These are phyloP conservation scores for Lerema accius DNA, from an alignment of 1,140 invertebrate species.

Conservation along the genomic window DNA sequence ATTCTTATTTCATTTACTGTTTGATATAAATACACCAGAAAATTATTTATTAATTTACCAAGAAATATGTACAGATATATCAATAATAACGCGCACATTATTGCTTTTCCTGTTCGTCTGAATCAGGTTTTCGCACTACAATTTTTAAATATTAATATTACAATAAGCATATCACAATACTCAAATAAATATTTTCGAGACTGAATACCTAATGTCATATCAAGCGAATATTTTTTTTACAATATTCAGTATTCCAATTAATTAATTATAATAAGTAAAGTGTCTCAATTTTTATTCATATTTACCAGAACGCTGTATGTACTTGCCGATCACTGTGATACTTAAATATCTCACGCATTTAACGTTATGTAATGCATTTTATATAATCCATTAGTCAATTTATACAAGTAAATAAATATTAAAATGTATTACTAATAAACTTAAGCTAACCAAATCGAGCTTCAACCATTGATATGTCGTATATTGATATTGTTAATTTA, in stretches of 20 bases:
- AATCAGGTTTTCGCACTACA: slow-evolving; percentile 11
- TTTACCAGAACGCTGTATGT: slow-evolving; percentile 47
- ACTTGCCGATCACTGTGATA: slow-evolving; percentile 59
- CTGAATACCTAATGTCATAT: slow-evolving; percentile 45
- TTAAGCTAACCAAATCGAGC: slow-evolving; percentile 45
- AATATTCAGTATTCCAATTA: slow-evolving; percentile 45
- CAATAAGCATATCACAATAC: slow-evolving; percentile 47
- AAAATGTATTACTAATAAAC: slow-evolving; percentile 13
- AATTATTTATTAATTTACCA: too few relatives aligned
- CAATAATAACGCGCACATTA: too few relatives aligned
- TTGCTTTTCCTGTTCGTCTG: slow-evolving; percentile 20
- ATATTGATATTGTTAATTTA: slow-evolving; percentile 39
- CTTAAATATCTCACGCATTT: slow-evolving; percentile 48
- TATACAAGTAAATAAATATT: slow-evolving; percentile 41
- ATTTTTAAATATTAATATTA: slow-evolving; percentile 27
- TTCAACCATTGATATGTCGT: slow-evolving; percentile 44
- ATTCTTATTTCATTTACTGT: too few relatives aligned
- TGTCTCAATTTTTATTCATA: slow-evolving; percentile 27
- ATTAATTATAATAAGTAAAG: slow-evolving; percentile 26
- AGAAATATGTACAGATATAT: too few relatives aligned
- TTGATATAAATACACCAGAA: too few relatives aligned
- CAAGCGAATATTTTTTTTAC: slow-evolving; percentile 37
- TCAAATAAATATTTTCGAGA: slow-evolving; percentile 44
- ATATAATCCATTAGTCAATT: slow-evolving; percentile 49
- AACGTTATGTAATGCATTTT: slow-evolving; percentile 39